phyloP scores from a whole-genome alignment of 2,888 invertebrate genomes.

The Beris morrisii region DNA sequence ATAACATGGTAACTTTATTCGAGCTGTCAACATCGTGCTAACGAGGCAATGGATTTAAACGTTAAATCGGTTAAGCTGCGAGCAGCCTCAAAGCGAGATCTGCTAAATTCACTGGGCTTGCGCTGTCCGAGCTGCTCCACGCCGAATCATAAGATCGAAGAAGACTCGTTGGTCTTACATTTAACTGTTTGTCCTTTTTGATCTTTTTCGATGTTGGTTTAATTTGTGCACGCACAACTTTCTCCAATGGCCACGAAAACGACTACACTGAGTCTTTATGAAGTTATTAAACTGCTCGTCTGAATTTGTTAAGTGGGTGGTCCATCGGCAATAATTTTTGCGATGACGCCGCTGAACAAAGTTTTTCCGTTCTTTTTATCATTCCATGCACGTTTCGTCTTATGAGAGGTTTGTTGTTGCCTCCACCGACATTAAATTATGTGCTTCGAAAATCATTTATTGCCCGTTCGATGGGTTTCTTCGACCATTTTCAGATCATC shows the following conservation, averaged over 20 bases:
- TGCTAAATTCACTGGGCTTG: conserved; percentile 3
- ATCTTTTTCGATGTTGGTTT: conserved; percentile 4
- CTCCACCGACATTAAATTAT: too few relatives aligned
- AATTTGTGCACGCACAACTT: conserved; percentile 27
- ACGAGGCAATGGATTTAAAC: conserved; percentile 33
- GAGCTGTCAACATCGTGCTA: conserved; percentile 32
- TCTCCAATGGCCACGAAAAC: conserved; percentile 11
- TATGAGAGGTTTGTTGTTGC: too few relatives aligned
- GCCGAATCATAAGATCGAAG: not conserved
- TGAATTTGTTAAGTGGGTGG: conserved; percentile 25
- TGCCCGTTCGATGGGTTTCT: too few relatives aligned
- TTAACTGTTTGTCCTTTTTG: not conserved
- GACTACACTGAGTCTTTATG: conserved; percentile 21
- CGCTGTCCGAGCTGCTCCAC: not conserved
- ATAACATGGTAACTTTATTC: conserved; percentile 30
- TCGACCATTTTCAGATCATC: too few relatives aligned
- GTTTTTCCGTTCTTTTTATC: too few relatives aligned
- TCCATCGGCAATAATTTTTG: not conserved
- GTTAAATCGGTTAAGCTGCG: conserved; percentile 26
- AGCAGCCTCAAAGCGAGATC: conserved; percentile 7
- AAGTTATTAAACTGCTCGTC: conserved; percentile 30
- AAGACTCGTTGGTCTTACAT: not conserved
- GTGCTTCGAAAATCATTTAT: too few relatives aligned
- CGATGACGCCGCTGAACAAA: too few relatives aligned
- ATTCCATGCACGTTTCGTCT: too few relatives aligned